Base-by-base conservation (phyloP, 35 echinoderm and acorn worm species). In the Ophiothrix spiculata region DNA sequence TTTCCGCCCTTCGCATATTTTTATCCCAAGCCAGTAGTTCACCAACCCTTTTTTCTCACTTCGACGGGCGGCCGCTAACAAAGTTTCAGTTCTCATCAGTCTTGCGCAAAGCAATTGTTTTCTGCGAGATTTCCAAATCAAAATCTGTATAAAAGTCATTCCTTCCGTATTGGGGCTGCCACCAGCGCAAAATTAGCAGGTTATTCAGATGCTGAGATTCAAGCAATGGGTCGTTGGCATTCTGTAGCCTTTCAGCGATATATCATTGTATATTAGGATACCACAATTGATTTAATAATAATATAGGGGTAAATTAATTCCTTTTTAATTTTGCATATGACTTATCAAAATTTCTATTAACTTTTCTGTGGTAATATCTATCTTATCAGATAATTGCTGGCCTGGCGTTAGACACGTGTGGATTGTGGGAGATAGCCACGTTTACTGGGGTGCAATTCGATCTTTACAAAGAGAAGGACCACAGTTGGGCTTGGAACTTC, bases 161-260 rank as follows among this genome's bases (percentile, higher is more conserved):
- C 82, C 1, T 91, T 91, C 28, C 12, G 83, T 6, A 86, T 91
- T 37, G 83, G 82, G 12, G 89, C 89, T 15, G 89, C 89, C 4
- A 86, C 82, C 12, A 69, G 77, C 31, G 89, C 89, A n/a, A 75
- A 75, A 16, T 21, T 34, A 56, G 39, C 46, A 32, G 89, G 89
- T 17, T 32, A 63, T 39, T 32, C 46, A n/a, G 89, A 39, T n/a
- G 37, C 34, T 15, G 35, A 39, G 0, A 91, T 91, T 35, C 89
- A 91, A 40, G 35, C 21, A 1, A 86, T 91, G 89, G 89, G 89
- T 29, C 4, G 89, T 0, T 91, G 89, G 89, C 39, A 16, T 17
- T 75, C 79, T 1, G 56, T 39, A 31, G 80, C 87, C 1, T 64
- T 81, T 45, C 37, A 12, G 28, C 41, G 16, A 12, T 89, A 89